phyloP scores from a whole-genome alignment of 2,888 invertebrate species.

The Diaprepes abbreviatus region DNA sequence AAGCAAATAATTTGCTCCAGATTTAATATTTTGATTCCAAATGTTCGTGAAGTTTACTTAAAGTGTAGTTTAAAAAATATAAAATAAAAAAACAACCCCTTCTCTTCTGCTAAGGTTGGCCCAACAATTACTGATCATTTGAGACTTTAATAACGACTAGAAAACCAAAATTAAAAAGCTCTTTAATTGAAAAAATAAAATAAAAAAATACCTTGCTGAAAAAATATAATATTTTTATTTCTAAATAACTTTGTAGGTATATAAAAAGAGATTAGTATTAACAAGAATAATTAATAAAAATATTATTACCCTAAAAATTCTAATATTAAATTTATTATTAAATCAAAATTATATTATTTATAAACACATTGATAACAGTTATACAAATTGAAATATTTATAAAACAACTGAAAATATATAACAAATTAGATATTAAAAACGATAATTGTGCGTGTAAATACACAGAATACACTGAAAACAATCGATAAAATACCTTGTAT shows the following conservation, averaged over 20 bases:
- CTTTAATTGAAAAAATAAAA: neutral
- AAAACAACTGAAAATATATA: neutral
- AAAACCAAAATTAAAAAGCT: no score
- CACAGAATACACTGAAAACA: neutral
- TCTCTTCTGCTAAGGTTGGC: no score
- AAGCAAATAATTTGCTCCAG: no score
- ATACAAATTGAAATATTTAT: neutral
- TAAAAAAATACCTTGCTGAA: neutral
- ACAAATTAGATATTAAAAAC: neutral
- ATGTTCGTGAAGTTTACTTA: no score
- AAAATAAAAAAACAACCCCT: no score
- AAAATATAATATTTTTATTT: conserved; percentile 17
- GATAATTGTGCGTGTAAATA: neutral
- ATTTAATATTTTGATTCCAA: no score
- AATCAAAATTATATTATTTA: no score
- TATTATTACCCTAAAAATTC: neutral
- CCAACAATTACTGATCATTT: no score
- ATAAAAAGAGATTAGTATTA: conserved; percentile 18
- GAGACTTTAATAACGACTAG: no score
- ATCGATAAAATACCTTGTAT: neutral
- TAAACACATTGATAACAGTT: neutral
- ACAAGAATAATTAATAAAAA: conserved; percentile 12
- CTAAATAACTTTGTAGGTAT: conserved; percentile 6
- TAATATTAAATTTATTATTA: neutral
- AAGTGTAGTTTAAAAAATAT: no score